phyloP scores from a whole-genome alignment of 1,140 invertebrate genomes.

The Ips typographus region DNA sequence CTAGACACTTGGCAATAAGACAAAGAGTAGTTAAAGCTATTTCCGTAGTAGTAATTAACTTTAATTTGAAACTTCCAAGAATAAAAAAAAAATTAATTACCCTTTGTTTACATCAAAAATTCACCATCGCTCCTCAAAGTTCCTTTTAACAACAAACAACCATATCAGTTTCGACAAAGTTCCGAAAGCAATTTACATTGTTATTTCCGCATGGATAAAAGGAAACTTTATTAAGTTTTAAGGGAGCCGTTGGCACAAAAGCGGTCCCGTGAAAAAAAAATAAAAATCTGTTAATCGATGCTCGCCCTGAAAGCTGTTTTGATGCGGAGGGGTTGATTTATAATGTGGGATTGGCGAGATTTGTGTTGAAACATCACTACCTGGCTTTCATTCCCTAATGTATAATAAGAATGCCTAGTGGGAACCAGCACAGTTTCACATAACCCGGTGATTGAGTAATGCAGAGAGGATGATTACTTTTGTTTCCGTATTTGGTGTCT shows the following conservation, averaged over 20 bases:
- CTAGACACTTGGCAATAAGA: too few species aligned
- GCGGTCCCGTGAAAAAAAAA: not conserved
- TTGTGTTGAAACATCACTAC: slow-evolving; percentile 1
- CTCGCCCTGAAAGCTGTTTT: not conserved
- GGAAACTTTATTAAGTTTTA: not conserved
- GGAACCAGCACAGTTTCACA: not conserved
- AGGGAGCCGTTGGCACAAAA: not conserved
- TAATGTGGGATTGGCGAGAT: not conserved
- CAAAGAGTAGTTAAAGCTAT: too few species aligned
- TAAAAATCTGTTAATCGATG: not conserved
- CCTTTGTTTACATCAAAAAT: too few species aligned
- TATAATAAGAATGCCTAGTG: not conserved
- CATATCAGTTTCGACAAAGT: too few species aligned
- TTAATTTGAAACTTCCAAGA: too few species aligned
- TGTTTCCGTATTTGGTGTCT: too few species aligned
- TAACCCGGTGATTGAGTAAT: not conserved
- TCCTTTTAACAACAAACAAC: not conserved
- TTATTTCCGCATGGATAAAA: not conserved
- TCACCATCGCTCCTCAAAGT: not conserved
- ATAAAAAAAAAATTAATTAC: too few species aligned
- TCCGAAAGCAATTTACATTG: not conserved
- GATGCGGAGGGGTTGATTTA: not conserved
- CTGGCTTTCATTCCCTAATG: slow-evolving; percentile 1
- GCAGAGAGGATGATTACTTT: not conserved
- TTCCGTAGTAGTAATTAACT: too few species aligned